Base-by-base conservation (phyloP, 1,140 invertebrate species). In the Thrips palmi region DNA sequence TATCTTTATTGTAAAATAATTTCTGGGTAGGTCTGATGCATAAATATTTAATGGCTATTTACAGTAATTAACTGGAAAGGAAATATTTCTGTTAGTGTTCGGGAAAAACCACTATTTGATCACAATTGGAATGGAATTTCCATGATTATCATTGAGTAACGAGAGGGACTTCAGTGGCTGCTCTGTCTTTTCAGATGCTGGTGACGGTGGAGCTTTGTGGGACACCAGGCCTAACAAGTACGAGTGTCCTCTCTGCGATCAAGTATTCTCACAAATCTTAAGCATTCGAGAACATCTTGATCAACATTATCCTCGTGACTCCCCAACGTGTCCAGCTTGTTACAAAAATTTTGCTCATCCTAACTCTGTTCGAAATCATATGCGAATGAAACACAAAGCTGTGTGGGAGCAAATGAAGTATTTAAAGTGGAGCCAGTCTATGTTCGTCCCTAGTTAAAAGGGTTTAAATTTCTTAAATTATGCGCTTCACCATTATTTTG, bases 331-430 rank as follows among this genome's bases (percentile, higher is more conserved):
- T 58, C 58, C 66, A 17, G 61, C 68, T 33, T 84, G 79, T 53
- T 68, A 71, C 24, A 68, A 77, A 44, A 67, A 65, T 39, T 82
- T 82, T 56, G 67, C 73, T 25, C 78, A 84, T 58, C 78, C 78
- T 4, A 84, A 82, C 56, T 80, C 76, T 25, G 77, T 82, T 22
- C 65, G 78, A 43, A 84, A 83, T 56, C 78, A 83, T 55, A 82
- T 83, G 78, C 63, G 78, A 42, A 67, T 75, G 42, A 83, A 82
- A 56, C 80, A 82, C 56, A 66, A 74, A 1, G 56, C 68, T 41
- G 71, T 80, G 49, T 82, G 78, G 78, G 71, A 76, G 46, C 68
- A 71, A 49, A 83, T 82, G 67, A 82, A 82, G 57, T 74, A 73
- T 24, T 68, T 82, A 41, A 76, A 78, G 46, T 81, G 77, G 66